Conservation (phyloP, 2,797 vertebrate genomes). For the Hydrocynus forskahlii region DNA sequence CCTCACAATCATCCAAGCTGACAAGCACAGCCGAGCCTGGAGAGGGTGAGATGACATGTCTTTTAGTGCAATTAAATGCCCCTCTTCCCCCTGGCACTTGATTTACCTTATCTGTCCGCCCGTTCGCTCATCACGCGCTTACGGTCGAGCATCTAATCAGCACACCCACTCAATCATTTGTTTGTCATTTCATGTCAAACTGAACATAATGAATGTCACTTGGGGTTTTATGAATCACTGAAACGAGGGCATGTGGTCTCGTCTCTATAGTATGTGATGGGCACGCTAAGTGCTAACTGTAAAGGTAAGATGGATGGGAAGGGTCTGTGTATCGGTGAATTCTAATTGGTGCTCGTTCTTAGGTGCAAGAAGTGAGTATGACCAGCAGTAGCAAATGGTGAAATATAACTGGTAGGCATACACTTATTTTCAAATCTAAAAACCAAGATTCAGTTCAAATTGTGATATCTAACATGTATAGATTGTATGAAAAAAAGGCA, state of each 20-base stretch:
- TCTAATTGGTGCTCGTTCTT: background rate
- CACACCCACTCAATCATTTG: constrained; percentile 66
- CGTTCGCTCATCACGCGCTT: constrained; percentile 65
- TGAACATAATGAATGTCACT: constrained; percentile 68
- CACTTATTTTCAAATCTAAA: background rate
- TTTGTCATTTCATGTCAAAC: constrained; percentile 73
- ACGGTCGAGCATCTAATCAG: constrained; percentile 59
- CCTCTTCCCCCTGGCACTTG: constrained; percentile 70
- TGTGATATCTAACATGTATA: background rate
- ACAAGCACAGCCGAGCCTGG: constrained; percentile 67
- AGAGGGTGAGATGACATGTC: constrained; percentile 67
- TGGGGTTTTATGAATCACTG: constrained; percentile 68
- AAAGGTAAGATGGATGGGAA: constrained; percentile 59
- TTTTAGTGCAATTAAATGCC: constrained; percentile 75
- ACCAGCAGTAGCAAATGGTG: background rate
- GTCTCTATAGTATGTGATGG: constrained; percentile 63
- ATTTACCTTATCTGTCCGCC: constrained; percentile 72
- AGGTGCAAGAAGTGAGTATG: background rate
- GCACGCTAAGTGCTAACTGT: constrained; percentile 59
- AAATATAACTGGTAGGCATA: background rate
- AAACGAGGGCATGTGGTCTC: constrained; percentile 70
- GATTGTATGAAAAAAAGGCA: no score
- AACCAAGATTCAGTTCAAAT: background rate
- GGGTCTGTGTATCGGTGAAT: background rate
- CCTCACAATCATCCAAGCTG: constrained; percentile 68